These are phyloP conservation scores for Babyrousa celebensis DNA, from an alignment of 2,797 vertebrate species.

Conservation along the genomic window DNA sequence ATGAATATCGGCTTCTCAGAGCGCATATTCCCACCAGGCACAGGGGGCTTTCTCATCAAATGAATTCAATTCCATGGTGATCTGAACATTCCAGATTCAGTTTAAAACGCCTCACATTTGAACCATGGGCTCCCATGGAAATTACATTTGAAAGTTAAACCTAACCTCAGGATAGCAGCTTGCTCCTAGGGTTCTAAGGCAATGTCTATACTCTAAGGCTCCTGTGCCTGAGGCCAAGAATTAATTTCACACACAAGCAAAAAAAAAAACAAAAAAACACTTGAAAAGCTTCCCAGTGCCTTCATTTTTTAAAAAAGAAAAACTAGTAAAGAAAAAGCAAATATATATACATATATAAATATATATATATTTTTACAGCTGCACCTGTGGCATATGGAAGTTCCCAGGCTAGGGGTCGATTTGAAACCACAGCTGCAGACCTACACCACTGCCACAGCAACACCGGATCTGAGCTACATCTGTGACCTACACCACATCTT, in stretches of 20 bases:
- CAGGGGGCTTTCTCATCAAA: background rate
- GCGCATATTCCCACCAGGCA: background rate
- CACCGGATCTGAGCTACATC: too few relatives aligned
- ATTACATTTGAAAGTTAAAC: slow-evolving; percentile 28
- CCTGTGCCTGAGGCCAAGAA: background rate
- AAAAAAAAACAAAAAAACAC: background rate
- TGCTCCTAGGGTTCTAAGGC: background rate
- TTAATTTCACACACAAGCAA: background rate
- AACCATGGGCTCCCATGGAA: background rate
- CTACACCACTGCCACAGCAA: too few relatives aligned
- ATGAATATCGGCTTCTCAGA: background rate
- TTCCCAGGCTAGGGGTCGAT: too few relatives aligned
- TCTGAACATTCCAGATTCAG: slow-evolving; percentile 42
- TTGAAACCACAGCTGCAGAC: too few relatives aligned
- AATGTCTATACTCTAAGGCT: background rate
- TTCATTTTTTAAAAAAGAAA: slow-evolving; percentile 10
- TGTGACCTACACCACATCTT: too few relatives aligned
- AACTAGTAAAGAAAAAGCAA: slow-evolving; percentile 47
- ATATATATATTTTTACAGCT: too few relatives aligned
- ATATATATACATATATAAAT: background rate
- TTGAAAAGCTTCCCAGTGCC: background rate
- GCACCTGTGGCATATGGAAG: too few relatives aligned
- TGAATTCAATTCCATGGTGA: background rate
- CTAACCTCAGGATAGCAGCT: background rate
- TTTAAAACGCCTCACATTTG: slow-evolving; percentile 39